phyloP scores from a whole-genome alignment of 2,113 vertebrate genomes.

The Rhegmatorhina hoffmannsi region DNA sequence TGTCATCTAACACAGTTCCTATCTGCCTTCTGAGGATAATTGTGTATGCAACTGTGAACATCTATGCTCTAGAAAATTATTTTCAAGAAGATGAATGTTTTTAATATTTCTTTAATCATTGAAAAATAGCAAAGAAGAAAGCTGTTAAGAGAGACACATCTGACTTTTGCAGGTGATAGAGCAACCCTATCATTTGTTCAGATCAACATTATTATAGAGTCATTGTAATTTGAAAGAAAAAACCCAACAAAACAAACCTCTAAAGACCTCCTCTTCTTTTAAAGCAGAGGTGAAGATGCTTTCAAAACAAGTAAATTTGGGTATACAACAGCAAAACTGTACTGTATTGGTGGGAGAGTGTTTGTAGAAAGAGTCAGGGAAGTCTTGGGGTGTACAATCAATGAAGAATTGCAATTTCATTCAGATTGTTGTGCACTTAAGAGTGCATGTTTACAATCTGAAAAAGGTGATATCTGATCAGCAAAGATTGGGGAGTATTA shows the following conservation, averaged over 20 bases:
- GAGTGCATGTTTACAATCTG: background rate
- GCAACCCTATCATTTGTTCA: background rate
- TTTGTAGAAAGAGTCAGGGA: background rate
- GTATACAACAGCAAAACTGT: background rate
- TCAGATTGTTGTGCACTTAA: slow-evolving; percentile 6
- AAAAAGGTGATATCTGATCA: background rate
- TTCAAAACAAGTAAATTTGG: background rate
- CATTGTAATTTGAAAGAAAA: background rate
- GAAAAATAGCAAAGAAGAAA: background rate
- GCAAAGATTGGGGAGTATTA: background rate
- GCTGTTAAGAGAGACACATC: background rate
- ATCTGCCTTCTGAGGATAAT: background rate
- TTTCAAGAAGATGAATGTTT: background rate
- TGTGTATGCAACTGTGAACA: background rate
- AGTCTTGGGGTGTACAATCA: background rate
- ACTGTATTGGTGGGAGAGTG: background rate
- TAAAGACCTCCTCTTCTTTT: background rate
- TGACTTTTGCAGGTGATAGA: background rate
- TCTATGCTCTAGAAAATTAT: background rate
- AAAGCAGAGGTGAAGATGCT: background rate
- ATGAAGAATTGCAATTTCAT: background rate
- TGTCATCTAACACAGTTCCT: background rate
- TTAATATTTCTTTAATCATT: background rate
- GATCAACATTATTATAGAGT: background rate
- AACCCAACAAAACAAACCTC: rapidly evolving